Conservation (phyloP, 1,140 invertebrate genomes). For the Heliconius hewitsoni region DNA sequence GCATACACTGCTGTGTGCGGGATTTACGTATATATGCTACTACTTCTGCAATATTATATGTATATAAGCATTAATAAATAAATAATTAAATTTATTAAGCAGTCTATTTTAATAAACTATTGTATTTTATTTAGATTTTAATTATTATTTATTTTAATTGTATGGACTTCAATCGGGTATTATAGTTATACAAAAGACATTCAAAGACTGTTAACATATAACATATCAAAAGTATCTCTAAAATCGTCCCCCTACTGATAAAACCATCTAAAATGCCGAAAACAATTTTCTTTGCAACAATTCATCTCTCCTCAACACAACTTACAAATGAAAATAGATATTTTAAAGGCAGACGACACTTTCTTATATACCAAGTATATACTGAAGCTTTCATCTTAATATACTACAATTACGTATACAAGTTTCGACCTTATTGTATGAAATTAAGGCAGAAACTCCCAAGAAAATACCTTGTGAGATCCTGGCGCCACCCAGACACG, state of each 20-base stretch:
- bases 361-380: slow-evolving; percentile 33
- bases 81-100: too few relatives aligned
- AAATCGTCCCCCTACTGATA: not conserved
- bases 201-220: too few relatives aligned
- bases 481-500: slow-evolving; percentile 72
- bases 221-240: too few relatives aligned
- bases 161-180: too few relatives aligned
- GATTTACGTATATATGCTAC: too few relatives aligned
- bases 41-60: too few relatives aligned
- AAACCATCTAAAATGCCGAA: not conserved
- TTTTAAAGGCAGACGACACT: slow-evolving; percentile 26
- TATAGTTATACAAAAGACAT: too few relatives aligned
- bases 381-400: not conserved
- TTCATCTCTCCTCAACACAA: slow-evolving; percentile 2
- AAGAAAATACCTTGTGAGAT: slow-evolving; percentile 1
- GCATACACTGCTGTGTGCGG: too few relatives aligned
- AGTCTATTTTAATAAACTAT: too few relatives aligned
- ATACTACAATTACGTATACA: not conserved
- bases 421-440: slow-evolving; percentile 5
- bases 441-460: slow-evolving; percentile 25
- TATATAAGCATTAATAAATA: too few relatives aligned
- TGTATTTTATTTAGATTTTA: too few relatives aligned
- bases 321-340: slow-evolving; percentile 34
- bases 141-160: too few relatives aligned
- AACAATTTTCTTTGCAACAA: slow-evolving; percentile 9